These are phyloP conservation scores for Malurus leucopterus DNA, from an alignment of 2,797 vertebrate species.

Conservation along the genomic window DNA sequence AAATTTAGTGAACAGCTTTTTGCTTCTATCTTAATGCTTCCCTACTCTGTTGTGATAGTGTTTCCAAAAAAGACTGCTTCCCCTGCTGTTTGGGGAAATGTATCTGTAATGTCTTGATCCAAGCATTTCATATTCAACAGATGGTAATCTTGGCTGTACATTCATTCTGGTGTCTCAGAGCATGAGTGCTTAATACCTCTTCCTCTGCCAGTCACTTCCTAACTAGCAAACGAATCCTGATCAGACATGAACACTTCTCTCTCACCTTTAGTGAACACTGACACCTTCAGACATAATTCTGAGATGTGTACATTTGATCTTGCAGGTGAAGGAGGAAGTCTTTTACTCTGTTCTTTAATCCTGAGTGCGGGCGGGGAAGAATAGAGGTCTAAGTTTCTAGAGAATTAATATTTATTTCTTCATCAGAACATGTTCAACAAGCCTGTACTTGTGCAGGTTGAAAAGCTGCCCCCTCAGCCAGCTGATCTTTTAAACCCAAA, in stretches of 20 bases:
- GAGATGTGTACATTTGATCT: not conserved
- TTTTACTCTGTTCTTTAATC: not conserved
- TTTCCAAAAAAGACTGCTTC: constrained; percentile 70
- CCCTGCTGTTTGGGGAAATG: constrained; percentile 69
- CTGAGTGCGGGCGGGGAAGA: not conserved
- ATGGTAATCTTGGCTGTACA: constrained; percentile 70
- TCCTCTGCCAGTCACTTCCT: constrained; percentile 67
- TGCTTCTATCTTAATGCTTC: constrained; percentile 47
- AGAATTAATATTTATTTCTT: not conserved
- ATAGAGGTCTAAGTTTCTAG: not conserved
- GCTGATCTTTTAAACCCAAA: not conserved
- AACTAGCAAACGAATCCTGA: constrained; percentile 47
- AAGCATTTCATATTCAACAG: constrained; percentile 75
- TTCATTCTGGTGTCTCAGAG: constrained; percentile 55
- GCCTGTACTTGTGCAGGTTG: not conserved
- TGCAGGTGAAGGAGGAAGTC: not conserved
- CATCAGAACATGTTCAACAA: not conserved
- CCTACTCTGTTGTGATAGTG: constrained; percentile 52
- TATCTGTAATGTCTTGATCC: constrained; percentile 70
- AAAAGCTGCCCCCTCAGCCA: not conserved
- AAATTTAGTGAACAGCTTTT: constrained; percentile 36
- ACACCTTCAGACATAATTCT: constrained; percentile 30
- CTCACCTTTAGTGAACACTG: constrained; percentile 43
- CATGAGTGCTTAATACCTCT: constrained; percentile 53
- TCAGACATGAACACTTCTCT: constrained; percentile 26